A percentile compares a stretch with the other conserved stretches of the same genome.
phyloP scores from a whole-genome alignment of 2,113 vertebrate species.

The Malurus alboscapulatus region DNA sequence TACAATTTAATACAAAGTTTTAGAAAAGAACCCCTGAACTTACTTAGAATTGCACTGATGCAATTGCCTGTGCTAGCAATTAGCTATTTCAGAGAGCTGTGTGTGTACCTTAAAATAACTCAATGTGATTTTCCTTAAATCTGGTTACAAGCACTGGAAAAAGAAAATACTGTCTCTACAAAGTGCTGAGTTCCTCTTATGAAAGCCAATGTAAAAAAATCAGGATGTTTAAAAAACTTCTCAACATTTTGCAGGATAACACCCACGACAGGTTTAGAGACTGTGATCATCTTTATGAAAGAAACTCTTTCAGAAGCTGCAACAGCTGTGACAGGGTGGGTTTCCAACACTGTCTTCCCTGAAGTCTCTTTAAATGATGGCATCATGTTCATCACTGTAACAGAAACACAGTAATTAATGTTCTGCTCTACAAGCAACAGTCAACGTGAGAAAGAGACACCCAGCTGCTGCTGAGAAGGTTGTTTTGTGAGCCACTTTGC shows the following conservation, averaged over 20 bases:
- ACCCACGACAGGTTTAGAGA: background rate
- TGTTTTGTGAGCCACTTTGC: background rate
- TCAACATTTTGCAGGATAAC: background rate
- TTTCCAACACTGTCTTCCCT: background rate
- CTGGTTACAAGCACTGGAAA: background rate
- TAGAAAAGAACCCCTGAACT: background rate
- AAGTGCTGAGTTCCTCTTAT: background rate
- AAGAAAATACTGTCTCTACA: background rate
- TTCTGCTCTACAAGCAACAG: background rate
- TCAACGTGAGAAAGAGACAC: background rate
- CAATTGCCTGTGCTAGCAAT: background rate
- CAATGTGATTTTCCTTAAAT: background rate
- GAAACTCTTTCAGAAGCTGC: constrained; percentile 13
- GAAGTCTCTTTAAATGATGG: constrained; percentile 75
- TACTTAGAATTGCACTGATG: background rate
- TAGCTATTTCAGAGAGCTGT: background rate
- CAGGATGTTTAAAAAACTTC: background rate
- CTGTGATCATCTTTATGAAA: background rate
- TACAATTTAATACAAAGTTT: constrained; percentile 19
- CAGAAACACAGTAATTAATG: constrained; percentile 13
- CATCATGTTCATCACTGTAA: constrained; percentile 80
- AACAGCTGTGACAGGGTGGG: background rate
- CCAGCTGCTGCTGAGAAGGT: background rate
- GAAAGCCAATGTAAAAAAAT: background rate
- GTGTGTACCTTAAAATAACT: background rate